These are phyloP conservation scores for Buphagus erythrorhynchus DNA, from an alignment of 2,797 vertebrate species.

Conservation along the genomic window DNA sequence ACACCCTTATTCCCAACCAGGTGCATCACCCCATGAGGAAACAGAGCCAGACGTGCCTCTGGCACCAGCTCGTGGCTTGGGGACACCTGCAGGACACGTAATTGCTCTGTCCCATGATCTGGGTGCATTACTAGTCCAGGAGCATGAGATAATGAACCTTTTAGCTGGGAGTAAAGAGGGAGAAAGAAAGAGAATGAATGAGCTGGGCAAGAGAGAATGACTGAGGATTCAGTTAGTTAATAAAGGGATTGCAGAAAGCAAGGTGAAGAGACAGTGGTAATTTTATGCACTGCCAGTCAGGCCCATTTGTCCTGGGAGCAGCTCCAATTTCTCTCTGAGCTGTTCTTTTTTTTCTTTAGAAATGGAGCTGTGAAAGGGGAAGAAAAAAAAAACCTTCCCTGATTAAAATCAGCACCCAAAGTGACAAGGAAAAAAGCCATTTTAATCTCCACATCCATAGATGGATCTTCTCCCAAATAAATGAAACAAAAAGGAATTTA, in stretches of 20 bases:
- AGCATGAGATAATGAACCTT: constrained; percentile 7
- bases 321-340: constrained; percentile 58
- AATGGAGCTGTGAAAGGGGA: constrained; percentile 22
- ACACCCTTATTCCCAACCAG: fast-evolving
- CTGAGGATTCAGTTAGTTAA: constrained; percentile 51
- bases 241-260: constrained; percentile 57
- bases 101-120: not conserved
- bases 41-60: not conserved
- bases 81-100: not conserved
- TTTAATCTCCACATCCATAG: not conserved
- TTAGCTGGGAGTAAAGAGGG: not conserved
- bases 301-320: constrained; percentile 60
- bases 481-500: not conserved
- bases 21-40: not conserved
- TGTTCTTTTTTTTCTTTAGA: constrained; percentile 45
- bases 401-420: constrained; percentile 58
- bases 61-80: not conserved
- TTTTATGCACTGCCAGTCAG: constrained; percentile 71
- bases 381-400: not conserved
- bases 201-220: constrained; percentile 22
- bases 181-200: constrained; percentile 33
- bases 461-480: not conserved
- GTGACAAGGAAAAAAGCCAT: constrained; percentile 25
- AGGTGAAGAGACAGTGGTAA: constrained; percentile 66
- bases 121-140: not conserved